phyloP scores from a whole-genome alignment of 2,113 vertebrate species.

The Neolamprologus toae region DNA sequence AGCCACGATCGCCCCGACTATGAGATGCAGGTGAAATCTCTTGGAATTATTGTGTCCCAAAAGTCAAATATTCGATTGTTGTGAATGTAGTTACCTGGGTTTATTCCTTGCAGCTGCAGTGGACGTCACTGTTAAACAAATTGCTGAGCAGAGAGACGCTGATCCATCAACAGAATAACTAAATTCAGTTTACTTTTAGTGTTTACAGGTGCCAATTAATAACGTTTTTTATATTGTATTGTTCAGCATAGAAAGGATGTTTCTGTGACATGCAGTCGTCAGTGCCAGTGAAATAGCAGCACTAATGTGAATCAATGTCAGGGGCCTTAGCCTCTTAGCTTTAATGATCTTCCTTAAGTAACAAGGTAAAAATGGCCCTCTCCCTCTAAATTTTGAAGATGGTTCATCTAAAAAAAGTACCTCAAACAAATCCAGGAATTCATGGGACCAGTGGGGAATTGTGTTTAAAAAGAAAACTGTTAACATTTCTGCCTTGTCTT shows the following conservation, averaged over 20 bases:
- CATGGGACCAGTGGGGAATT: background rate
- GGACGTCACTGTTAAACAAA: background rate
- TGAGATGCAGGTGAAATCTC: background rate
- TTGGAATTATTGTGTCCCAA: background rate
- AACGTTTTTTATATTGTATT: background rate
- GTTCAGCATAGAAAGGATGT: background rate
- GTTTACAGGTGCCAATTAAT: background rate
- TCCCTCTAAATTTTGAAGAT: background rate
- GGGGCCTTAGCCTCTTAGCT: background rate
- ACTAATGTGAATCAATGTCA: background rate
- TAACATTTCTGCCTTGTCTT: background rate
- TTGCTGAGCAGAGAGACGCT: background rate
- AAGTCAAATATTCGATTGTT: rapidly evolving
- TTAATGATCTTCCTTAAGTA: background rate
- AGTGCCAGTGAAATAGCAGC: background rate
- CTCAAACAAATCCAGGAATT: background rate
- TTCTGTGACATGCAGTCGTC: background rate
- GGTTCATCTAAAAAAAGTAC: background rate
- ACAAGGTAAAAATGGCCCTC: background rate
- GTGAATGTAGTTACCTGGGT: no score
- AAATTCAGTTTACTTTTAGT: background rate
- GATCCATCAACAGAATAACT: background rate
- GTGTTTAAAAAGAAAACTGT: background rate
- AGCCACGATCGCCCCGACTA: no score
- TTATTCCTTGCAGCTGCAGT: background rate